Evolutionary conservation across 2,113 vertebrate species (phyloP), one percentile per base, ranked within the genome.

Genomic region (Phodopus roborovskii): DNA sequence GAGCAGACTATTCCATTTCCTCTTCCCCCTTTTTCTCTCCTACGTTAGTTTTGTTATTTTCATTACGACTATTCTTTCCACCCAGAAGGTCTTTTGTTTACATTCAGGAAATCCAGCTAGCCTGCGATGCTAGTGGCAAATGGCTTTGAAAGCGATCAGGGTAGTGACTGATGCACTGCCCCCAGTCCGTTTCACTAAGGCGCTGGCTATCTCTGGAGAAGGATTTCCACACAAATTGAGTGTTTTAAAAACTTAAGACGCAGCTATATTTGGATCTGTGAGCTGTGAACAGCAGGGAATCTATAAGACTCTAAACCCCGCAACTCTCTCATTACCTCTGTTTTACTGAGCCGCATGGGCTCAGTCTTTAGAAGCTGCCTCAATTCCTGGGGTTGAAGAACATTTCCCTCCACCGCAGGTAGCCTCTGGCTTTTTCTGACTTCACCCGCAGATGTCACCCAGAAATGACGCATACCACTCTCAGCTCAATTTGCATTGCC

Each of bases 271-370:
- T 96, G 91, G 95, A 92, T 90, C 50, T 48, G 78, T 86, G 93
- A 85, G 88, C 94, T 95, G 79, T 90, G 96, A 96, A 94, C 94
- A 95, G 90, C 74, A 95, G 94, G 95, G 82, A 97, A 94, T 71
- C 90, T 95, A n/a, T 50, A 81, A 74, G 73, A 89, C 83, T 94
- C 92, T 86, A 86, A 95, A 92, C 90, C 77, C 82, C 75, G 92
- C 56, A 75, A 60, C 78, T 95, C 62, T 91, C 90, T 53, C 42
- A 71, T 91, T 85, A 75, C 82, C 62, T 96, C 79, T 87, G 0
- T 93, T 97, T 94, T 94, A 62, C 75, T 89, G 87, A 83, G 73
- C n/a, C 68, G n/a, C 39, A 0, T 81, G 64, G 84, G 66, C 15
- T 82, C 81, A 68, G 10, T 79, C 95, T 96, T 92, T 62, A 56